Evolutionary conservation across 2,797 vertebrate genomes (phyloP).

Genomic region (Sebastes oblongus): DNA sequence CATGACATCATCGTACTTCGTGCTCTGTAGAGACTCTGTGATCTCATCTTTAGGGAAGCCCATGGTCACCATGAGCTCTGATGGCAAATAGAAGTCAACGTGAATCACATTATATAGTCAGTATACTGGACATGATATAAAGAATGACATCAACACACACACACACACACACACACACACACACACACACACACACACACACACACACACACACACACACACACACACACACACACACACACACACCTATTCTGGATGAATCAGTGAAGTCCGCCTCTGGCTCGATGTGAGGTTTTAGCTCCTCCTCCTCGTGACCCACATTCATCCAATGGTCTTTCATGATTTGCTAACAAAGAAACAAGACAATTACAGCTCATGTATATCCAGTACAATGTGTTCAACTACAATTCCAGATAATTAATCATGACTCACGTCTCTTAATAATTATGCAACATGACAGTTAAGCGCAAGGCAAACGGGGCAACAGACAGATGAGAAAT

Average conservation of each 20-base stretch:
- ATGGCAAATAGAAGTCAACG: not conserved
- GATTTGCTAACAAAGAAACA: constrained; percentile 88
- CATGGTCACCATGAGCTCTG: constrained; percentile 98
- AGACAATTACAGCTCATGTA: not conserved
- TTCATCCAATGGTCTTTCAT: constrained; percentile 99
- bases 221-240: constrained; percentile 31
- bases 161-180: too few species aligned
- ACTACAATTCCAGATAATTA: not conserved
- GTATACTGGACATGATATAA: not conserved
- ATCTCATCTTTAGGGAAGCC: constrained; percentile 97
- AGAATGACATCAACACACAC: constrained; percentile 10
- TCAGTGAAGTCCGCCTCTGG: constrained; percentile 94
- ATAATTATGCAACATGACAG: not conserved
- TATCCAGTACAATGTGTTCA: not conserved
- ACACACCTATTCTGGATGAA: constrained; percentile 90
- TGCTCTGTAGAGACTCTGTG: constrained; percentile 90
- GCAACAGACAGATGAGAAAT: not conserved
- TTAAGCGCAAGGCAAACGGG: not conserved
- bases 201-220: constrained; percentile 30
- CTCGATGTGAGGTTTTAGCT: constrained; percentile 93
- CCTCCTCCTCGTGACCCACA: constrained; percentile 95
- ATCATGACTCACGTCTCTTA: not conserved
- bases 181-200: constrained; percentile 66
- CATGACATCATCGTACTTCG: constrained; percentile 98
- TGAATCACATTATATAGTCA: not conserved